Conservation (phyloP, 37 sponge, comb jelly and placozoan species). For the Aplysina aerophoba region DNA sequence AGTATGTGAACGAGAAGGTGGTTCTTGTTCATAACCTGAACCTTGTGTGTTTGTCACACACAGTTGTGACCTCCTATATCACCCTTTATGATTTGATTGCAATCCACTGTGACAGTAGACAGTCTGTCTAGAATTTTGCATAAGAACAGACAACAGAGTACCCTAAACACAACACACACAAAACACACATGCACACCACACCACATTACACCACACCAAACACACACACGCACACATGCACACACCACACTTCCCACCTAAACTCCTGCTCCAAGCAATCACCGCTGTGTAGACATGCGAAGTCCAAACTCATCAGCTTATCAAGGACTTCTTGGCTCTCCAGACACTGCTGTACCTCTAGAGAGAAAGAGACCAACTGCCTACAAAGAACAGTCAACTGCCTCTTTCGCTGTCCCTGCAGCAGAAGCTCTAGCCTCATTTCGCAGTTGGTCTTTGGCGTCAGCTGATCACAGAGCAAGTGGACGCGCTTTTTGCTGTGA, state of each 20-base stretch:
- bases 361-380: conserved; percentile 8
- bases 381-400: not conserved
- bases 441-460: conserved; percentile 78
- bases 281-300: conserved; percentile 40
- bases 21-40: too few species aligned
- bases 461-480: conserved; percentile 62
- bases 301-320: conserved; percentile 43
- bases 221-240: too few species aligned
- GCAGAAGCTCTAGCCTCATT: conserved; percentile 43
- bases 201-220: too few species aligned
- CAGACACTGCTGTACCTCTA: not conserved
- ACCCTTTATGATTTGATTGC: too few species aligned
- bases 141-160: too few species aligned
- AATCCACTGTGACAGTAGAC: too few species aligned
- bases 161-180: too few species aligned
- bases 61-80: too few species aligned
- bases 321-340: conserved; percentile 44
- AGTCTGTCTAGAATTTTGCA: too few species aligned
- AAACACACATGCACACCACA: too few species aligned
- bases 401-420: conserved; percentile 10
- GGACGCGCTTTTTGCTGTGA: conserved; percentile 36
- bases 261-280: conserved; percentile 3
- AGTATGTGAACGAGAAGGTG: too few species aligned
- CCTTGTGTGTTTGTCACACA: too few species aligned
- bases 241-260: not conserved